Conservation (phyloP, 2,888 invertebrate species). For the Spodoptera picta region DNA sequence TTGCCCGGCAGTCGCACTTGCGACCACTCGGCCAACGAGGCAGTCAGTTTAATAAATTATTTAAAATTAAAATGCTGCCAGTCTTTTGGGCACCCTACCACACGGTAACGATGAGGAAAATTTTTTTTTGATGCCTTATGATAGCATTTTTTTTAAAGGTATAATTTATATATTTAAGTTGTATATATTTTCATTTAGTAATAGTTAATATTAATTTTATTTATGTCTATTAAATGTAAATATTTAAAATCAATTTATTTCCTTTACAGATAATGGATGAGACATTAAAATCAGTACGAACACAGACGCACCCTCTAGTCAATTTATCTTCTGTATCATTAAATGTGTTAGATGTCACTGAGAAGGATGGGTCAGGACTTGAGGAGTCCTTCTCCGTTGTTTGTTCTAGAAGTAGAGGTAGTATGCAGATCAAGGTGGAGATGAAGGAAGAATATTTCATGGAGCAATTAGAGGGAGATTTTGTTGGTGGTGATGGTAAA, state of each 20-base stretch:
- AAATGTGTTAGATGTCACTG: slow-evolving; percentile 54
- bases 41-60: too few relatives aligned
- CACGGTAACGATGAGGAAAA: too few relatives aligned
- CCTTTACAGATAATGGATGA: slow-evolving; percentile 61
- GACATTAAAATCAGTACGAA: slow-evolving; percentile 50
- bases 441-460: slow-evolving; percentile 66
- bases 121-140: too few relatives aligned
- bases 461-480: slow-evolving; percentile 62
- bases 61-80: too few relatives aligned
- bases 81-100: too few relatives aligned
- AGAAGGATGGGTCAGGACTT: slow-evolving; percentile 33
- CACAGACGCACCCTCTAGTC: slow-evolving; percentile 55
- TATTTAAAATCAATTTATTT: neutral
- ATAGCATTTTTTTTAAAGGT: too few relatives aligned
- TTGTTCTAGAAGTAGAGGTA: slow-evolving; percentile 31
- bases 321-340: slow-evolving; percentile 53
- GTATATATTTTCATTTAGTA: too few relatives aligned
- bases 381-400: slow-evolving; percentile 52
- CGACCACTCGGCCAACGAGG: too few relatives aligned
- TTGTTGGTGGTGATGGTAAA: slow-evolving; percentile 65
- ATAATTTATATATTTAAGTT: too few relatives aligned
- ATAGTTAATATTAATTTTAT: too few relatives aligned
- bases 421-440: slow-evolving; percentile 67
- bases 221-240: too few relatives aligned
- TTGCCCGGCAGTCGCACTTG: too few relatives aligned